A percentile compares a stretch with the other conserved stretches of the same genome.
phyloP scores from a whole-genome alignment of 2,113 vertebrate species.

The Ivindomyrus marchei region DNA sequence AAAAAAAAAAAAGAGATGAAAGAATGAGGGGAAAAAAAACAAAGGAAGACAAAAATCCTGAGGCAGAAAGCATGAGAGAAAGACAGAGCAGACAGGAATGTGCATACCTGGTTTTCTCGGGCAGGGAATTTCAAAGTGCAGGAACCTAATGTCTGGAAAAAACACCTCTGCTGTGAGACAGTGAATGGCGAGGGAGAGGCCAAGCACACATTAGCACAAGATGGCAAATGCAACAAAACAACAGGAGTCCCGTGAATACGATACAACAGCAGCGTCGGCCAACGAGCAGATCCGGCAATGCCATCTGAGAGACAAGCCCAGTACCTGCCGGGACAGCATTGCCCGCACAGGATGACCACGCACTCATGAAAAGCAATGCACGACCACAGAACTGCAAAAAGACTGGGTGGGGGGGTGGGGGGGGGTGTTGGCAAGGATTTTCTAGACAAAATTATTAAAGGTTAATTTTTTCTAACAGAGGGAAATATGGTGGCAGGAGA shows the following conservation, averaged over 20 bases:
- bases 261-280: constrained; percentile 38
- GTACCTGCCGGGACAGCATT: constrained; percentile 29
- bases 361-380: constrained; percentile 34
- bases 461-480: not conserved
- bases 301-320: constrained; percentile 26
- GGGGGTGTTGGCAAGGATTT: not conserved
- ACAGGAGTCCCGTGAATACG: constrained; percentile 32
- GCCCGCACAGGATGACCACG: constrained; percentile 37
- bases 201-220: constrained; percentile 64
- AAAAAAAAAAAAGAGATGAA: constrained; percentile 18
- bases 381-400: constrained; percentile 6
- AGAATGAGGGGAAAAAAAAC: constrained; percentile 28
- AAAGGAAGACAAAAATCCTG: constrained; percentile 35
- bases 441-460: not conserved
- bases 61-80: constrained; percentile 36
- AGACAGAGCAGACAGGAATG: constrained; percentile 41
- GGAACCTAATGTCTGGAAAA: constrained; percentile 67
- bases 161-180: constrained; percentile 67
- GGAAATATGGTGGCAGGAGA: not conserved
- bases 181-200: constrained; percentile 68
- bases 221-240: constrained; percentile 37
- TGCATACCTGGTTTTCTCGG: constrained; percentile 62
- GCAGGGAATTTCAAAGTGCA: constrained; percentile 65
- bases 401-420: not conserved
- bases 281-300: constrained; percentile 49